Conservation (phyloP, 2,113 vertebrate genomes). For the Pristiophorus japonicus region DNA sequence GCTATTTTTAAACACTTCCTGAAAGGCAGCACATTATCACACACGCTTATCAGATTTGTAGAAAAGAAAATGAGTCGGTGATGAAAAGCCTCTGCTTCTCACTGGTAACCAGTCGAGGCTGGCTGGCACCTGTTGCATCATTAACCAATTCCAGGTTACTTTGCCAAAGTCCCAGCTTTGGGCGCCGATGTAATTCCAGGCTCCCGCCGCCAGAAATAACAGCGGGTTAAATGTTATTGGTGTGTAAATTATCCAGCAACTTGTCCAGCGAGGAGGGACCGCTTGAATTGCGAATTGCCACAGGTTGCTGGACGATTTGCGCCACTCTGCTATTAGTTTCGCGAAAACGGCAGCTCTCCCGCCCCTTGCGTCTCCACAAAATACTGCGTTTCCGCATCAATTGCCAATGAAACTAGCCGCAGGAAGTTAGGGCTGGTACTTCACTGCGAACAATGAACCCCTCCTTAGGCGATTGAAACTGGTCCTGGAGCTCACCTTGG, state of each 20-base stretch:
- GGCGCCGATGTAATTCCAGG: neutral
- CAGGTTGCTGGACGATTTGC: neutral
- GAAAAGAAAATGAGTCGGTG: neutral
- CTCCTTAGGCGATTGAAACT: neutral
- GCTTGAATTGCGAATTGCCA: neutral
- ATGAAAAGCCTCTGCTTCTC: neutral
- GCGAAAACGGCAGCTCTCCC: neutral
- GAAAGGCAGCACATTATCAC: constrained; percentile 29
- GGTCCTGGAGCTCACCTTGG: neutral
- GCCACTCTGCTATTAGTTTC: neutral
- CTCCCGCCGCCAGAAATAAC: neutral
- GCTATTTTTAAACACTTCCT: constrained; percentile 33
- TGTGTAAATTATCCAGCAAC: neutral
- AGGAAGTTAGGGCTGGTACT: neutral
- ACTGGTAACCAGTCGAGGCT: neutral
- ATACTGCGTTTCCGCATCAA: neutral
- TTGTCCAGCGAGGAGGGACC: neutral
- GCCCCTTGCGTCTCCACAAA: neutral
- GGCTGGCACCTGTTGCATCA: neutral
- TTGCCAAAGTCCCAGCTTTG: neutral
- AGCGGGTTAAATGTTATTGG: no score
- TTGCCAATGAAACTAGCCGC: neutral
- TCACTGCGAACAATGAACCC: neutral
- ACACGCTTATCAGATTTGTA: neutral
- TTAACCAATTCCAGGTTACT: neutral